Evolutionary conservation across 2,797 vertebrate species (phyloP), one percentile per base, ranked within the genome.

Genomic region (Enteromius afrohamiltoni): DNA sequence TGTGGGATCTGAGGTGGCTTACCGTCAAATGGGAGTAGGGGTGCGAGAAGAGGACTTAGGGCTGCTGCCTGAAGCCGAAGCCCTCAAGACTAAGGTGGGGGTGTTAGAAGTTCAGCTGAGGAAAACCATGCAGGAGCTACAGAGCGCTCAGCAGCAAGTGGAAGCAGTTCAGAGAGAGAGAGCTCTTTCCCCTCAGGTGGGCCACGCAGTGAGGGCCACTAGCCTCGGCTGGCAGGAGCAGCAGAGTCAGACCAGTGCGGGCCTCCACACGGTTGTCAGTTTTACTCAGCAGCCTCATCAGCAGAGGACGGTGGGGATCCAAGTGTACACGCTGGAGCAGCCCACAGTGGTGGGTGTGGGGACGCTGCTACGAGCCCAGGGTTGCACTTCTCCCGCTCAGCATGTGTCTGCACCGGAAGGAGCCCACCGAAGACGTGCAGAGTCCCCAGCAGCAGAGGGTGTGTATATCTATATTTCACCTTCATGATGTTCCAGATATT

Each of bases 11-110:
- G 94, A 95, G 49, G 85, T 77, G 64, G 84, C 69, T 37, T 91
- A 86, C 78, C 71, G 86, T 78, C 92, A 95, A 6, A 93, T 97
- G 58, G 96, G 95, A 23, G 95, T 97, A 4, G 94, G 93, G 69
- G 96, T 98, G 77, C 90, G 86, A 13, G 97, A 97, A 82, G 92
- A 93, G 86, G 96, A 97, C 89, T 89, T 97, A 88, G 95, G 95
- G 1, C 74, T 96, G 73, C 86, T 91, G 17, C 94, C 95, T 19
- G 95, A 95, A 75, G 87, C 92, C 0, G 91, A 93, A 10, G 93
- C 93, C 5, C 92, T 97, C 11, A 93, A 91, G n/a, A 92, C 92
- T 80, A 95, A 96, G 88, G 93, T 97, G 19, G 92, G 93, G 0
- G 91, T 95, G 68, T 91, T 97, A 83, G 96, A 98, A 89, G 93